Base-by-base conservation (phyloP, 2,888 invertebrate genomes). In the Chesias legatella region DNA sequence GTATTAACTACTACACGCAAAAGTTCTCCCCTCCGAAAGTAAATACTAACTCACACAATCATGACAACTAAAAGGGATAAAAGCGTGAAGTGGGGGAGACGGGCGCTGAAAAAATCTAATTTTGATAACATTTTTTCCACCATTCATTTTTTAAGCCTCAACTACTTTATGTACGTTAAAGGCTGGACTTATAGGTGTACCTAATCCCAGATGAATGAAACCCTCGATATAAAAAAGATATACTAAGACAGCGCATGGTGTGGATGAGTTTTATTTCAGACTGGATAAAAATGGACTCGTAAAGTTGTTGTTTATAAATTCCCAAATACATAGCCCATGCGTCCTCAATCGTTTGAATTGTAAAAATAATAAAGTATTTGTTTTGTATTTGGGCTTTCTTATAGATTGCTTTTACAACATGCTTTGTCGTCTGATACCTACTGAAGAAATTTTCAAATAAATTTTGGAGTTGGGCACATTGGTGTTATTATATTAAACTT, bases 41-140 rank as follows among this genome's bases (percentile, higher is more conserved):
- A 43, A 39, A 59, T 59, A 56, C 43, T 46, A 31, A 59, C 60
- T 33, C 71, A 64, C 64, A 71, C 64, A 56, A 33, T 1, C 23
- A 49, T 32, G 57, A 6, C 10, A 33, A 28, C 17, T 17, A 25
- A 45, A 58, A 46, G 52, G 42, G 50, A 47, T 37, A 42, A 26
- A 48, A 50, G 53, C 44, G 59, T 27, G 58, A 46, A 50, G 60
- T 56, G 55, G 56, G 24, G 32, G 29, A 32, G 37, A 39, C n/a
- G n/a, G 22, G 30, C 24, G 45, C 35, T 31, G 24, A 33, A 31
- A 33, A 51, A 40, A 39, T 51, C 44, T 47, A 57, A 56, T 54
- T 57, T 55, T 47, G 46, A 48, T 45, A 50, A 49, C 27, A 20
- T 39, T 48, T 49, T 48, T 42, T 45, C 13, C n/a, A 17, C 33